phyloP scores from a whole-genome alignment of 2,113 vertebrate genomes.

The Prunella himalayana region DNA sequence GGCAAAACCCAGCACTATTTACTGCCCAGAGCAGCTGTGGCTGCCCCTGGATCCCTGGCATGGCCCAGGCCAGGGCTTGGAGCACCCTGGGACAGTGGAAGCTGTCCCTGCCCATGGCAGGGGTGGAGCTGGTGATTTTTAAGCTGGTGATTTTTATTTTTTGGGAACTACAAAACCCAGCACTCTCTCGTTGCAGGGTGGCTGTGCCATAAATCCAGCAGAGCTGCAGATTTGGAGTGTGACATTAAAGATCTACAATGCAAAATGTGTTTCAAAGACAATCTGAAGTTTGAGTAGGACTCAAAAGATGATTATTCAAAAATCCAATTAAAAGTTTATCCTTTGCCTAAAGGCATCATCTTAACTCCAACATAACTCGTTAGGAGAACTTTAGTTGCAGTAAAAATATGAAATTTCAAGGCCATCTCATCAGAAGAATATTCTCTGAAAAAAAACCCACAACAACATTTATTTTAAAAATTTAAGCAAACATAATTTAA shows the following conservation, averaged over 20 bases:
- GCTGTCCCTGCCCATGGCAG: not conserved
- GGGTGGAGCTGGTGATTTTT: not conserved
- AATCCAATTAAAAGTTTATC: slow-evolving; percentile 28
- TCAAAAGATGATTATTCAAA: not conserved
- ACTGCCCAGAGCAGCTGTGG: not conserved
- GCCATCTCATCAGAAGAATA: not conserved
- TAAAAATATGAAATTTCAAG: not conserved
- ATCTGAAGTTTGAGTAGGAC: not conserved
- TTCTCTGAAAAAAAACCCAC: not conserved
- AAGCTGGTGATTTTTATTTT: not conserved
- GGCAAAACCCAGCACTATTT: fast-evolving
- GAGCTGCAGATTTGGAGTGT: fast-evolving
- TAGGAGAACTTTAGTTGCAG: not conserved
- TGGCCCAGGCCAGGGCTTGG: not conserved
- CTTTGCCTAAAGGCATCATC: not conserved
- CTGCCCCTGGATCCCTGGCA: not conserved
- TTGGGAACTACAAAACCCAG: not conserved
- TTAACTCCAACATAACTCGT: not conserved
- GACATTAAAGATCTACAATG: not conserved
- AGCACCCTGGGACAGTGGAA: not conserved
- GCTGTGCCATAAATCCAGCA: not conserved
- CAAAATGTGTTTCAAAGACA: not conserved
- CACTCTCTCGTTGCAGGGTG: not conserved
- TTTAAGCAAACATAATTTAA: not conserved
- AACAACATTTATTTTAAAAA: not conserved